phyloP scores from a whole-genome alignment of 2,113 vertebrate species.

The Xyrauchen texanus region DNA sequence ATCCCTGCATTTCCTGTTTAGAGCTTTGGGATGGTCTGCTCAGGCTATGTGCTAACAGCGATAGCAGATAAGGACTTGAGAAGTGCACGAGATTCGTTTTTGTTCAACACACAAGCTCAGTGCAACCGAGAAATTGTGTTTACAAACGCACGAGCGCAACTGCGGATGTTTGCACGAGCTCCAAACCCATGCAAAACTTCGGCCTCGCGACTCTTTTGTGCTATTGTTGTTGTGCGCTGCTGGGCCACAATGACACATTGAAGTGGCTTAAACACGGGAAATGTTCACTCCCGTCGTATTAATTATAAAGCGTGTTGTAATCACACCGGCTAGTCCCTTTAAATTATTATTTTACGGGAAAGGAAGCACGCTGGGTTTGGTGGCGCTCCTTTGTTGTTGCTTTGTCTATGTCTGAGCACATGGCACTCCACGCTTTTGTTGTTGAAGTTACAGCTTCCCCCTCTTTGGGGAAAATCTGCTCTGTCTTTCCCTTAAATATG shows the following conservation, averaged over 20 bases:
- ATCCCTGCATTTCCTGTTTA: constrained; percentile 41
- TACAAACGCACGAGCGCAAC: neutral
- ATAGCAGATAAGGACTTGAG: neutral
- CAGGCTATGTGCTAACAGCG: constrained; percentile 9
- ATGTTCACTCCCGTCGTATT: neutral
- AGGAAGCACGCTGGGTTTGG: neutral
- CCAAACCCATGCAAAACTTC: constrained; percentile 11
- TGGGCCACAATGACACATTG: constrained; percentile 3
- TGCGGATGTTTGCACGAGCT: constrained; percentile 5
- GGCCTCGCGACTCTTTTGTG: constrained; percentile 36
- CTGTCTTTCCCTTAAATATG: constrained; percentile 1
- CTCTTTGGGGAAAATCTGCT: constrained; percentile 48
- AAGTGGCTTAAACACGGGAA: neutral
- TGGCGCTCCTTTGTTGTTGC: constrained; percentile 83
- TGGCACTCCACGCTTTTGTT: constrained; percentile 78
- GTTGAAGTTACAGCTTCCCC: constrained; percentile 76
- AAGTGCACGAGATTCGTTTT: neutral
- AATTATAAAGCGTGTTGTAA: neutral
- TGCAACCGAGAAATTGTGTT: neutral
- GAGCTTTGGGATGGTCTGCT: neutral
- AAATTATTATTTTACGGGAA: neutral
- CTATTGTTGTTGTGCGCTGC: constrained; percentile 13
- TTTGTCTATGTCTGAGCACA: constrained; percentile 86
- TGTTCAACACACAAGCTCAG: neutral
- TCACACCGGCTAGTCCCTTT: neutral